Evolutionary conservation across 2,888 invertebrate genomes (phyloP).

Genomic region (Chrysomela aeneicollis): DNA sequence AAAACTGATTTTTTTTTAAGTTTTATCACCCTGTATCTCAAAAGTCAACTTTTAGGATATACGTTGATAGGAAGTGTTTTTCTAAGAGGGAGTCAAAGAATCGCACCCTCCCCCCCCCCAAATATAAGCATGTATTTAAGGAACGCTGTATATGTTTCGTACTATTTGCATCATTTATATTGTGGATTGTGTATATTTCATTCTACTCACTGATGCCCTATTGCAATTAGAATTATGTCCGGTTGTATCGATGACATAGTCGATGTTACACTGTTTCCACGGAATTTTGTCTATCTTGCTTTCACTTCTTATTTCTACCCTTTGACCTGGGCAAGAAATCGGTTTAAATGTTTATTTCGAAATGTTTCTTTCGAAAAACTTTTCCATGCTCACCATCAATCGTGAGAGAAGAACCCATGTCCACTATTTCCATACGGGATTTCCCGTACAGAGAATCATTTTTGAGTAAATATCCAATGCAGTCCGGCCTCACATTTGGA

Average conservation of each 20-base stretch:
- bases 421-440: constrained; percentile 34
- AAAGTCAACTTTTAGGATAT: too few species aligned
- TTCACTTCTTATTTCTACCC: constrained; percentile 34
- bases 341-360: background rate
- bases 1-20: too few species aligned
- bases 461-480: constrained; percentile 35
- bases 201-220: constrained; percentile 37
- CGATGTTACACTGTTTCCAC: constrained; percentile 38
- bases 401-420: constrained; percentile 35
- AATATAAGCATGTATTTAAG: too few species aligned
- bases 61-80: too few species aligned
- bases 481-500: constrained; percentile 33
- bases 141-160: too few species aligned
- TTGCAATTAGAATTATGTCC: constrained; percentile 37
- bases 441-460: constrained; percentile 37
- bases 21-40: too few species aligned
- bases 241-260: constrained; percentile 42
- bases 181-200: background rate
- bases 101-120: too few species aligned
- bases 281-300: constrained; percentile 35
- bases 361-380: background rate
- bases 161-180: too few species aligned
- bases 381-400: constrained; percentile 32
- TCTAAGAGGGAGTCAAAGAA: too few species aligned
- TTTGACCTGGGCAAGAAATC: constrained; percentile 30